Percentiles rank a stretch among this genome's conserved stretches.
Conservation (phyloP, 1,140 invertebrate genomes). For the Heliconius hermathena region DNA sequence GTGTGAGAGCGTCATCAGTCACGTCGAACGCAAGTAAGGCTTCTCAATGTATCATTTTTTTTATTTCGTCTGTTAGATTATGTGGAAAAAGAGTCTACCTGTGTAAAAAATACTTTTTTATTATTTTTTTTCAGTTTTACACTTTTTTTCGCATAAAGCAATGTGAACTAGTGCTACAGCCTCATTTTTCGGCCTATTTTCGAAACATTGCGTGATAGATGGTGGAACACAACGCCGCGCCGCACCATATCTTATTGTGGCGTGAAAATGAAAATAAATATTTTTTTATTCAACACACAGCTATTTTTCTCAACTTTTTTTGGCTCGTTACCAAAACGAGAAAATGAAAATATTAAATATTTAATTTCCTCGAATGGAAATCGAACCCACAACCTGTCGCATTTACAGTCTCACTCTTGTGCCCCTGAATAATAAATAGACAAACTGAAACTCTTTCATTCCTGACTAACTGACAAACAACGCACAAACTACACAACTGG, state of each 20-base stretch:
- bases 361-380: background rate
- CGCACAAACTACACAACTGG: no score
- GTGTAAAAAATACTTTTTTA: background rate
- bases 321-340: background rate
- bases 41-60: background rate
- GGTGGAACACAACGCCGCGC: no score
- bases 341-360: background rate
- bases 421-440: background rate
- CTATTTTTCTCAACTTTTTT: no score
- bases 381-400: background rate
- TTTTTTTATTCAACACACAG: no score
- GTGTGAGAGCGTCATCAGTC: constrained; percentile 11
- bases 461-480: no score
- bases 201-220: no score
- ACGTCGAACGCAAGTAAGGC: background rate
- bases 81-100: background rate
- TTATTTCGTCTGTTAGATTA: background rate
- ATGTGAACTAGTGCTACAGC: no score
- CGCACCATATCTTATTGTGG: no score
- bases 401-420: background rate
- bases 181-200: no score
- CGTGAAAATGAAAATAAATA: no score
- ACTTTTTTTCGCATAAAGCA: background rate
- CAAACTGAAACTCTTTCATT: no score
- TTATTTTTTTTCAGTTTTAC: background rate